Base-by-base conservation (phyloP, 1,140 invertebrate genomes). In the Dryas iulia region DNA sequence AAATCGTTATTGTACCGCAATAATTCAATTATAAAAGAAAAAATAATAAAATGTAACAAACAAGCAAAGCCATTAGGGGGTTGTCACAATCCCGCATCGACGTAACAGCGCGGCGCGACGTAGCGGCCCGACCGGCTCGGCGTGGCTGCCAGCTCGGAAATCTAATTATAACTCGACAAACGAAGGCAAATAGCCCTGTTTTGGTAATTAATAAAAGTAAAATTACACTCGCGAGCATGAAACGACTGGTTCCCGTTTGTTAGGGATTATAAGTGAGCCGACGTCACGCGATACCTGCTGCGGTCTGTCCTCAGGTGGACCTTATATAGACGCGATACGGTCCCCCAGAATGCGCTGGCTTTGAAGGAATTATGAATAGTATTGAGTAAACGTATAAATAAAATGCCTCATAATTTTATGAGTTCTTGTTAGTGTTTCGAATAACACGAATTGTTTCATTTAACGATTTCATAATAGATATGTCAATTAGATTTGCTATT, bases 121-220 rank as follows among this genome's bases (percentile, higher is more conserved):
- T 14, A 12, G 2, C 35, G 1, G n/a, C n/a, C n/a, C n/a, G n/a
- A n/a, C n/a, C 35, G 18, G 21, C 39, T n/a, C 39, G 57, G 63
- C 69, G 63, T 58, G 59, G 66, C 71, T 66, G 47, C 72, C 72
- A 62, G 18, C 69, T 77, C 77, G 75, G 77, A 77, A 79, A 79
- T 79, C 77, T 75, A 79, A 79, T 79, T 79, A 79, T 75, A 79
- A 71, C 66, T 69, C 60, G 69, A 76, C 71, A 77, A 71, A 74
- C 69, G 60, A 59, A 65, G 62, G 62, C 73, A 72, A 73, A 74
- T 69, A 75, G 69, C 64, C 59, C 60, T 64, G 71, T 79, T 77
- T 74, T 77, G 69, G 71, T 74, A 77, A 77, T 77, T 79, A 79
- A 79, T 79, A 73, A 76, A 71, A 76, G 60, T 76, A 66, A 71